Base-by-base conservation (phyloP, 2,888 invertebrate genomes). In the Atrina japonica region DNA sequence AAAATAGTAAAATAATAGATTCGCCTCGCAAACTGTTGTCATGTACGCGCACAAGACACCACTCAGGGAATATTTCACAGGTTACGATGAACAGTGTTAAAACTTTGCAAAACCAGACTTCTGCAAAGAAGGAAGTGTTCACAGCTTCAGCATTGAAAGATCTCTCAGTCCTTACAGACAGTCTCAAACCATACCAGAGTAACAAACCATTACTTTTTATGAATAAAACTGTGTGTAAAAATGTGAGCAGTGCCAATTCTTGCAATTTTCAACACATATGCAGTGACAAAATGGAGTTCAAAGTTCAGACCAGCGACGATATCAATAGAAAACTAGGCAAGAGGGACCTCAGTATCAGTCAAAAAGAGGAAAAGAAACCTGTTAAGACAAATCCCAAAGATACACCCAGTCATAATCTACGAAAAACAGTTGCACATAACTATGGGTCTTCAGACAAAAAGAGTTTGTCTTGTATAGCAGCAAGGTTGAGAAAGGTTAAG, bases 101-200 rank as follows among this genome's bases (percentile, higher is more conserved):
- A 35, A n/a, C n/a, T 40, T 35, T 23, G 41, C 66, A 50, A 35
- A 56, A 56, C 56, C 59, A 41, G n/a, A 30, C 45, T n/a, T 21
- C 30, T 30, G 14, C 21, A 18, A 61, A 49, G 47, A 61, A 61
- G 27, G 49, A 49, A 43, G 18, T 43, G 29, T 61, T 61, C 30
- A 61, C 61, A 2, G 61, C 61, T 7, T 43, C 43, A 23, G 58
- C 66, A 40, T 49, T 66, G 66, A 56, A 61, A 49, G 61, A 61
- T 50, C 49, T 61, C n/a, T 61, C 61, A 27, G 49, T 68, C n/a
- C 61, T 68, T 0, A 68, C 68, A 30, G 68, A 68, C 23, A 68
- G 55, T 53, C 47, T 61, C 16, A 61, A 68, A 43, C 68, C 61
- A 27, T 56, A 56, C 21, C 56, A 56, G 56, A 56, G 40, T 14